These are phyloP conservation scores for Steinernema scapterisci DNA, from an alignment of 2,888 invertebrate genomes.

Conservation along the genomic window DNA sequence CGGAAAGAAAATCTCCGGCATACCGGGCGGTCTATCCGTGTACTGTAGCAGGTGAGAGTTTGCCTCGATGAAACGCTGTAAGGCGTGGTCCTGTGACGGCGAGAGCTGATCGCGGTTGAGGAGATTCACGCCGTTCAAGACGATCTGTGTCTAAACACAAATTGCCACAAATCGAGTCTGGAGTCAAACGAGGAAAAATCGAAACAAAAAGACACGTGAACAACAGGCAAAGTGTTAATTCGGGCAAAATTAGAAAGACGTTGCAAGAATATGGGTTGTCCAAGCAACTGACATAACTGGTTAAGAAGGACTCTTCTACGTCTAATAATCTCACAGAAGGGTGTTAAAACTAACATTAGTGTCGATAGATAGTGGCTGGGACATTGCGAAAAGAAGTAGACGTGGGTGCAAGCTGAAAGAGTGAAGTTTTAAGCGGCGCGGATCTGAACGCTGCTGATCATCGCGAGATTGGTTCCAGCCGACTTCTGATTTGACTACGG, in stretches of 20 bases:
- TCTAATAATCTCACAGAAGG: neutral
- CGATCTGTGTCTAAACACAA: slow-evolving; percentile 37
- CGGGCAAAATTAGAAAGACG: neutral
- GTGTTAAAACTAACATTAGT: slow-evolving; percentile 29
- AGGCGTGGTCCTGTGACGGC: slow-evolving; percentile 54
- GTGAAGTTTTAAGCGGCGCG: neutral
- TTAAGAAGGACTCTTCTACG: slow-evolving; percentile 9
- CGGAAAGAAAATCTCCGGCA: neutral
- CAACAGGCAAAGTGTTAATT: neutral
- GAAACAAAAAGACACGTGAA: neutral
- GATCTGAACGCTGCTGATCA: neutral
- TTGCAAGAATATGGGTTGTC: neutral
- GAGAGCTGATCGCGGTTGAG: slow-evolving; percentile 62
- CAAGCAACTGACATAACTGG: neutral
- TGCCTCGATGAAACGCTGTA: slow-evolving; percentile 50
- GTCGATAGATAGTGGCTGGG: slow-evolving; percentile 22
- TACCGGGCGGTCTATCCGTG: slow-evolving; percentile 36
- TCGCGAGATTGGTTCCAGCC: neutral
- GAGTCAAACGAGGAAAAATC: neutral
- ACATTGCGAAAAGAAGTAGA: slow-evolving; percentile 16
- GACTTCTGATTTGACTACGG: neutral
- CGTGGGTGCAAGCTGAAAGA: slow-evolving; percentile 17
- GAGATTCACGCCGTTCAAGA: slow-evolving; percentile 63
- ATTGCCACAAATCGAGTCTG: neutral
- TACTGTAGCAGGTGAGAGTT: slow-evolving; percentile 47